Evolutionary conservation across 2,888 invertebrate species (phyloP), one percentile per base, ranked within the genome.

Genomic region (Chrysolina oricalcia): DNA sequence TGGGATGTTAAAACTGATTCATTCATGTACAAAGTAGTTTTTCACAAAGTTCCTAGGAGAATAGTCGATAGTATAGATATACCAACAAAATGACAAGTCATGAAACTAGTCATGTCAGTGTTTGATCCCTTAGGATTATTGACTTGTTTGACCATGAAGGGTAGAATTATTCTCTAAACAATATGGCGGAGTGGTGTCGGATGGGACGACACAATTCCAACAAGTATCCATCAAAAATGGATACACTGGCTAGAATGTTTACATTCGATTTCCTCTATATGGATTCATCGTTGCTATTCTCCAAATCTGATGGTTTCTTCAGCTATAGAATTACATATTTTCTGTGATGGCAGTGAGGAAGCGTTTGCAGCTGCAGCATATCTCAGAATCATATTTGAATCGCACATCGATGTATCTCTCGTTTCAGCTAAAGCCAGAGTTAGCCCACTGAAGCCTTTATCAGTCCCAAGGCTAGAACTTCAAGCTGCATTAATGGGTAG

Each of bases 401-500:
- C 23, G 11, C 10, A 68, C 15, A 50, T 21, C 2, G 53, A 19
- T 10, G 35, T 23, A 23, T 27, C 46, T 5, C 27, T 56, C 40
- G 19, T 68, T 19, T 27, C 23, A 13, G 48, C 48, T 2, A 67
- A 67, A 67, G 19, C 50, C 1, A 46, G 50, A 21, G 67, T 67
- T 9, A 10, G 19, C 3, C 48, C 67, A 3, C 6, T 48, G 19
- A 48, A 48, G 23, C 23, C 19, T 4, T 5, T 68, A 8, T 5
- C 53, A 3, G 35, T 68, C 17, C 53, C 68, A 13, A 53, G 40
- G 40, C 35, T 68, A 68, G 68, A 68, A 17, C 19, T 68, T 10
- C 40, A 11, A 27, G 68, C 56, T 53, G 68, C 68, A n/a, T 9
- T 68, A n/a, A 68, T 64, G 41, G 64, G 64, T 41, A 17, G 64